phyloP scores from a whole-genome alignment of 2,113 vertebrate genomes.

The Sialia sialis region DNA sequence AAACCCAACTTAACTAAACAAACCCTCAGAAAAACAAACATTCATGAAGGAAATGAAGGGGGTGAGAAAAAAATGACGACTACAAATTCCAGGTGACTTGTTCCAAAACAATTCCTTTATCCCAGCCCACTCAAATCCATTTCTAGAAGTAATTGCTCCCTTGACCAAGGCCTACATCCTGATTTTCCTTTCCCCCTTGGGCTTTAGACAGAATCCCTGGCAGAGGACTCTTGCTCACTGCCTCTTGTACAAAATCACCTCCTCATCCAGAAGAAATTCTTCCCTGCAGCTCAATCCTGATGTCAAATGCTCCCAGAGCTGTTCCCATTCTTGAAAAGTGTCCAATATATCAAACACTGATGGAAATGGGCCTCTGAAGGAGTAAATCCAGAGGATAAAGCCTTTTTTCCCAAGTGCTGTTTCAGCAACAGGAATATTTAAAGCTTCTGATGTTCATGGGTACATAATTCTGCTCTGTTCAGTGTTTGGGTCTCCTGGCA shows the following conservation, averaged over 20 bases:
- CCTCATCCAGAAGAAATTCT: slow-evolving; percentile 15
- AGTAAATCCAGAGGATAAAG: background rate
- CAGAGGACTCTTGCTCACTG: background rate
- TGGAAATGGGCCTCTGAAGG: background rate
- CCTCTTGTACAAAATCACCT: slow-evolving; percentile 35
- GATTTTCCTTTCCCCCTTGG: background rate
- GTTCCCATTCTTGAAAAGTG: background rate
- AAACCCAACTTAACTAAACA: background rate
- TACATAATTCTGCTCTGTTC: background rate
- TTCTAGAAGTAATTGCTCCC: slow-evolving; percentile 32
- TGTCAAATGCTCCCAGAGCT: background rate
- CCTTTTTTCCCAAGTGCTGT: background rate
- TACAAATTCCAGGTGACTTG: slow-evolving; percentile 2
- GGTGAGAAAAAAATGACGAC: background rate
- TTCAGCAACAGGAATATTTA: background rate
- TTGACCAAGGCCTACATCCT: slow-evolving; percentile 26
- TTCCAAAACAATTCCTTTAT: slow-evolving; percentile 16
- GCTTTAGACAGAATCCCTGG: slow-evolving; percentile 2
- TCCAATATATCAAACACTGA: background rate
- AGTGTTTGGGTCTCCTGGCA: background rate
- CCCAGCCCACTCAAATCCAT: slow-evolving; percentile 37
- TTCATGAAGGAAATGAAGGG: background rate
- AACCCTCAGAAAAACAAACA: background rate
- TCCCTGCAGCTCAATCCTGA: background rate
- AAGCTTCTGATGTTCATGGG: background rate